Conservation (phyloP, 2,113 vertebrate species). For the Gambusia holbrooki region DNA sequence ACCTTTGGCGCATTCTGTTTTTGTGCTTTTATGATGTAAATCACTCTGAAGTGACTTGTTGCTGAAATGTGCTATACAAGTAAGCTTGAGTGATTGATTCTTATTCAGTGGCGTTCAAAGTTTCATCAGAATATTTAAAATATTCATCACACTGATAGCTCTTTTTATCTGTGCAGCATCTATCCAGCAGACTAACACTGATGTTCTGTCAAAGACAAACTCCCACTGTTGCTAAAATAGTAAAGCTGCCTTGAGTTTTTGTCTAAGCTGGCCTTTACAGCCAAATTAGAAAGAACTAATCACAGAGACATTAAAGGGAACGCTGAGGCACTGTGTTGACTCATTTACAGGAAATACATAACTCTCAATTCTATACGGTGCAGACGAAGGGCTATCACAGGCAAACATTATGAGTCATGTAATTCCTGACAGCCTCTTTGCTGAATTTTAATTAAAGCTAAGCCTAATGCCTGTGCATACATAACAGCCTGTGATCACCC, state of each 20-base stretch:
- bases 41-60: too few species aligned
- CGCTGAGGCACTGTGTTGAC: slow-evolving; percentile 18
- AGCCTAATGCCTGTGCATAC: slow-evolving; percentile 19
- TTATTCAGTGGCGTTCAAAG: not conserved
- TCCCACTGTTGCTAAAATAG: slow-evolving; percentile 4
- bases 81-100: not conserved
- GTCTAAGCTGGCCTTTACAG: slow-evolving; percentile 9
- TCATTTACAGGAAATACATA: slow-evolving; percentile 20
- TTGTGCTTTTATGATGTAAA: too few species aligned
- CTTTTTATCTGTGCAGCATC: slow-evolving; percentile 1
- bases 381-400: slow-evolving; percentile 32
- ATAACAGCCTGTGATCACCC: slow-evolving; percentile 33
- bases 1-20: not conserved
- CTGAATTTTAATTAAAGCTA: slow-evolving; percentile 56
- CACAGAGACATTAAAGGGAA: slow-evolving; percentile 15
- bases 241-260: slow-evolving; percentile 9
- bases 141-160: not conserved
- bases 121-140: not conserved
- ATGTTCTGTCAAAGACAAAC: not conserved
- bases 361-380: slow-evolving; percentile 27
- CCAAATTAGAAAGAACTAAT: slow-evolving; percentile 18
- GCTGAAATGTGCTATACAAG: too few species aligned
- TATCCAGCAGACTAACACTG: not conserved
- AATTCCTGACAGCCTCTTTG: slow-evolving; percentile 43
- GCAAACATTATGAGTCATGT: slow-evolving; percentile 47